Conservation (phyloP, 2,113 vertebrate genomes). For the Calypte anna region DNA sequence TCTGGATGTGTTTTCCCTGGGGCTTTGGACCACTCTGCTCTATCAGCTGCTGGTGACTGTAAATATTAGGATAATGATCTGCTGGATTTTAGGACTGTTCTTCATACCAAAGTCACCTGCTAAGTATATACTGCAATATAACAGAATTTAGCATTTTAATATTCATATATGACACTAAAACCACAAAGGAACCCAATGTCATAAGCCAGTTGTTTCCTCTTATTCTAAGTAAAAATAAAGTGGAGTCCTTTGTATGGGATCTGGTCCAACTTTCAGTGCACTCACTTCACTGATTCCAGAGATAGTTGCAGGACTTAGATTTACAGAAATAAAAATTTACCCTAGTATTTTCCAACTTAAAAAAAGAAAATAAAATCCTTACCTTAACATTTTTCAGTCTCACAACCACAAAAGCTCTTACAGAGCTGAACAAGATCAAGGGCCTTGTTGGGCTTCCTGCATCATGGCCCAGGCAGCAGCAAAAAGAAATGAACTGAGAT, state of each 20-base stretch:
- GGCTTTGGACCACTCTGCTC: not conserved
- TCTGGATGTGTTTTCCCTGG: rapidly evolving
- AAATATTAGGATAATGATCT: not conserved
- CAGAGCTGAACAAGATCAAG: not conserved
- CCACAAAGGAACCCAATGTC: not conserved
- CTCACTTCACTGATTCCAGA: not conserved
- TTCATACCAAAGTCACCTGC: not conserved
- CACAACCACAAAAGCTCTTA: not conserved
- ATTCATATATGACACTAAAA: not conserved
- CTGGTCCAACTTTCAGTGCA: not conserved
- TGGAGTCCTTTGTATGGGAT: not conserved
- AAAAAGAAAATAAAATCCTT: not conserved
- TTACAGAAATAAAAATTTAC: not conserved
- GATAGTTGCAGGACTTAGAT: not conserved
- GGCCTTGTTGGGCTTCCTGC: not conserved
- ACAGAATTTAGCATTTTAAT: not conserved
- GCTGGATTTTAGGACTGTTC: not conserved
- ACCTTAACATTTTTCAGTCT: not conserved
- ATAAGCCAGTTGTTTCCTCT: not conserved
- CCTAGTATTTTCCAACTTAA: not conserved
- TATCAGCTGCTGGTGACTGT: not conserved
- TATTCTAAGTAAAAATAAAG: not conserved
- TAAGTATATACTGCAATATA: not conserved
- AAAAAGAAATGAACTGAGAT: not conserved
- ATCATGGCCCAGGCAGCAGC: not conserved